Conservation (phyloP, 2,797 vertebrate species). For the Bovichtus diacanthus region DNA sequence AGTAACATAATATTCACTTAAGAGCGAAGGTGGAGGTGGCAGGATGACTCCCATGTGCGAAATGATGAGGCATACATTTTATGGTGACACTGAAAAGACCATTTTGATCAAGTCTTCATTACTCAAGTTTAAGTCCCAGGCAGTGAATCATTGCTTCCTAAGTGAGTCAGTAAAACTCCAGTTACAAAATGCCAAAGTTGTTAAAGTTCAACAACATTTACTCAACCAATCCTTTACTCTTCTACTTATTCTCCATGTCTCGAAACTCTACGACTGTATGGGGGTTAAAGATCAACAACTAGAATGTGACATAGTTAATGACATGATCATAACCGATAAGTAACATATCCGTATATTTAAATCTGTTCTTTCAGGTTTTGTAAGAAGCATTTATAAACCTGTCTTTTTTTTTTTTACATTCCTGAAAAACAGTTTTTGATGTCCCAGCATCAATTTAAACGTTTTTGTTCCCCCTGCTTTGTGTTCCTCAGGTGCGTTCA, state of each 20-base stretch:
- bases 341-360: too few relatives aligned
- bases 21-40: neutral
- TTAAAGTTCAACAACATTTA: neutral
- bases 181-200: too few relatives aligned
- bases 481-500: constrained; percentile 91
- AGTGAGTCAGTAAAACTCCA: constrained; percentile 8
- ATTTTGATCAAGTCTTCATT: neutral
- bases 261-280: neutral
- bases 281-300: neutral
- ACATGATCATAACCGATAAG: too few relatives aligned
- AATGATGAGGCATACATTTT: neutral
- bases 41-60: neutral
- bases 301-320: neutral
- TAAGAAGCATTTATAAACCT: too few relatives aligned
- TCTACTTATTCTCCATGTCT: neutral
- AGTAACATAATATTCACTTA: neutral
- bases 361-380: too few relatives aligned
- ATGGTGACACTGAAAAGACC: neutral
- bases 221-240: too few relatives aligned
- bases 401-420: neutral
- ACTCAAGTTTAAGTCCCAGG: neutral
- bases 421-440: neutral
- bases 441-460: neutral
- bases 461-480: constrained; percentile 8
- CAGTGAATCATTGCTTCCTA: constrained; percentile 26